Base-by-base conservation (phyloP, 2,113 vertebrate genomes). In the Azemiops feae region DNA sequence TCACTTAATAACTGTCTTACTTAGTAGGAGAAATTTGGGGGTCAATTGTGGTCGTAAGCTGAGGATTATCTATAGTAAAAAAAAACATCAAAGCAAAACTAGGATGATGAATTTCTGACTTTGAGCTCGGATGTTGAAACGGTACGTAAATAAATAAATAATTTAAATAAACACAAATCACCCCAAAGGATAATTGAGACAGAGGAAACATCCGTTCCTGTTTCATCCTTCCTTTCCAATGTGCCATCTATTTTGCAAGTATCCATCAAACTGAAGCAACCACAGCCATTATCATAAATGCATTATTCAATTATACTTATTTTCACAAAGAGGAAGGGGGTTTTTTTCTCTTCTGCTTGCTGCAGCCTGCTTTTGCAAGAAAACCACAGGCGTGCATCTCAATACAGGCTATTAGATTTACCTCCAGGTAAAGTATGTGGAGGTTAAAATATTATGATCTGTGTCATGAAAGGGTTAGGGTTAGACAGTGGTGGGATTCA, bases 261-360 rank as follows among this genome's bases (percentile, higher is more conserved):
- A 50, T 58, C 88, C 69, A 39, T 89, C 88, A 34, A 54, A 92
- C 43, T 57, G 47, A 89, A 81, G 27, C 18, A 34, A 89, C 34
- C 74, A 85, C 50, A 60, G n/a, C 53, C 52, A 45, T 92, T n/a
- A 47, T 30, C 85, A 89, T 58, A 92, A 92, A 89, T 89, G 74
- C 74, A 43, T 81, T 81, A 81, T 81, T 81, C 74, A 81, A 81
- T 81, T 81, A 39, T 39, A 81, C 74, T 81, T 81, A 74, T 74
- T 74, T 74, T 18, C 30, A 34, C 4, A 2, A 74, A 74, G n/a
- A 34, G 64, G n/a, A 34, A 74, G 64, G 45, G 45, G 43, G 3
- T 6, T 47, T 47, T 47, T 3, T 8, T 34, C 1, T 22, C 1
- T 22, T 0, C 34, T 39, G 74, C 34, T 81, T 43, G 34, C 6